Conservation (phyloP, 2,888 invertebrate genomes). For the Nomada ruficornis region DNA sequence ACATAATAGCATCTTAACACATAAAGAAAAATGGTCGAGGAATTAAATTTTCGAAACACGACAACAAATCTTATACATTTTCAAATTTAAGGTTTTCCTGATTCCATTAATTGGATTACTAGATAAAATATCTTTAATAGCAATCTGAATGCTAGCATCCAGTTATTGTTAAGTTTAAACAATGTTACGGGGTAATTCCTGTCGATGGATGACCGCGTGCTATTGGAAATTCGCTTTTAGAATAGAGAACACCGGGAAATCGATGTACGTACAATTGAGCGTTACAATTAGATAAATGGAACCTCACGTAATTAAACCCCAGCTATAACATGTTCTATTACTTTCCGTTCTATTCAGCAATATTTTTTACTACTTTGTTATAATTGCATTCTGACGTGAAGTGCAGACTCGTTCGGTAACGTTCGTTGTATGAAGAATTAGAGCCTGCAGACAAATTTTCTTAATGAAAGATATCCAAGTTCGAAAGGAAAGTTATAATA, state of each 20-base stretch:
- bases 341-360: slow-evolving; percentile 17
- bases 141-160: background rate
- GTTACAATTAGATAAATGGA: slow-evolving; percentile 47
- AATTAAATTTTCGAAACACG: too few species aligned
- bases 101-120: background rate
- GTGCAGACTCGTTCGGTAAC: background rate
- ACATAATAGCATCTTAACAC: too few species aligned
- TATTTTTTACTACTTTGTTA: slow-evolving; percentile 18
- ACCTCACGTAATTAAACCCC: slow-evolving; percentile 38
- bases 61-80: too few species aligned
- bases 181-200: slow-evolving; percentile 26
- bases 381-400: slow-evolving; percentile 11
- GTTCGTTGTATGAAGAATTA: background rate
- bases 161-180: slow-evolving; percentile 22
- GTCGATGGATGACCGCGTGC: slow-evolving; percentile 21
- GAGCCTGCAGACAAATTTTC: background rate
- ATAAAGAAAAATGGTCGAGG: too few species aligned
- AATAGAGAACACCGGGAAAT: slow-evolving; percentile 17
- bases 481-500: too few species aligned
- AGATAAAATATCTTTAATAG: background rate
- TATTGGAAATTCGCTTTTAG: slow-evolving; percentile 19
- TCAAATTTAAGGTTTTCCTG: too few species aligned
- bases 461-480: too few species aligned
- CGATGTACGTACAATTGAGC: slow-evolving; percentile 37
- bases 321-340: slow-evolving; percentile 34